Evolutionary conservation across 2,797 vertebrate species (phyloP).

Genomic region (Chrysocyon brachyurus): DNA sequence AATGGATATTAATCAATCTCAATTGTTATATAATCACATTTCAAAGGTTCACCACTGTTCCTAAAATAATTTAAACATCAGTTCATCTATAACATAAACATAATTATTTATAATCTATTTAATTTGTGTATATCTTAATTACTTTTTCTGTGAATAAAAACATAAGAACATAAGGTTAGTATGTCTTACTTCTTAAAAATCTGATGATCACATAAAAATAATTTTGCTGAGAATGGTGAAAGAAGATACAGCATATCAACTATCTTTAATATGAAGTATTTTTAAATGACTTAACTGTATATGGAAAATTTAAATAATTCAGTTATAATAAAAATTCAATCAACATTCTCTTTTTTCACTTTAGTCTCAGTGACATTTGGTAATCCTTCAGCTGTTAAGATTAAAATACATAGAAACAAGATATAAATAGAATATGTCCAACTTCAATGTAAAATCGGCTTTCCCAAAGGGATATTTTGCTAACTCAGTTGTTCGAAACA

Average conservation of each 20-base stretch:
- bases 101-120: not conserved
- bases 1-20: not conserved
- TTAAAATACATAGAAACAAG: not conserved
- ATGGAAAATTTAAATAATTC: not conserved
- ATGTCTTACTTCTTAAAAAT: not conserved
- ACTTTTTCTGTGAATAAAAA: slow-evolving; percentile 8
- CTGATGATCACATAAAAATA: not conserved
- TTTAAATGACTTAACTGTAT: not conserved
- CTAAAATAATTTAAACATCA: not conserved
- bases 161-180: not conserved
- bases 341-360: not conserved
- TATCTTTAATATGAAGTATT: not conserved
- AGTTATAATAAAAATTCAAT: not conserved
- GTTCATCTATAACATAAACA: not conserved
- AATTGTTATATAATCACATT: not conserved
- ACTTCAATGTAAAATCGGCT: not conserved
- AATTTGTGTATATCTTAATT: not conserved
- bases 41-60: not conserved
- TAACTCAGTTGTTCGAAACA: slow-evolving; percentile 25
- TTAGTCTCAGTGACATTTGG: not conserved
- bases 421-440: not conserved
- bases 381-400: not conserved
- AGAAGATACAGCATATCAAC: not conserved
- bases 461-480: slow-evolving; percentile 9
- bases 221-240: not conserved